These are phyloP conservation scores for Dasyprocta punctata DNA, from an alignment of 2,113 vertebrate genomes.

Conservation along the genomic window DNA sequence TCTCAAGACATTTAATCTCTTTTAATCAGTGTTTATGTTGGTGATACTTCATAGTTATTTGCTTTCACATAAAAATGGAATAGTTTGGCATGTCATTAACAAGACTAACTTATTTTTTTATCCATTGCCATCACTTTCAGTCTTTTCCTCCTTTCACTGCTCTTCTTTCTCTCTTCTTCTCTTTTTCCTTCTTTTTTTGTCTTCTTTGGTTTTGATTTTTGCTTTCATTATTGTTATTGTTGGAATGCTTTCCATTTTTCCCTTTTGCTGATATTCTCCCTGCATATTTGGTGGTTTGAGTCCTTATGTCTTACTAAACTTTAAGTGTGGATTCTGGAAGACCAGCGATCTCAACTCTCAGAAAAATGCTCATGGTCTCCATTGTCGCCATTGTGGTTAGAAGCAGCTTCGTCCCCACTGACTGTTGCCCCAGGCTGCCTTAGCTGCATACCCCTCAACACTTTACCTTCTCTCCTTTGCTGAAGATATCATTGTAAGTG, in stretches of 20 bases:
- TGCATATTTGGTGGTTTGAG: not conserved
- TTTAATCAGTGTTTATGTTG: constrained; percentile 80
- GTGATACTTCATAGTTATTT: constrained; percentile 67
- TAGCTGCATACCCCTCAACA: no score
- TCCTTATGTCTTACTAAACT: not conserved
- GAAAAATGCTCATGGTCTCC: not conserved
- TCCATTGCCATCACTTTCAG: not conserved
- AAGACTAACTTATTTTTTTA: constrained; percentile 51
- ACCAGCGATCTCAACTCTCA: not conserved
- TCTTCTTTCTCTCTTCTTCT: not conserved
- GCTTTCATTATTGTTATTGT: not conserved
- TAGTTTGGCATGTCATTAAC: constrained; percentile 45
- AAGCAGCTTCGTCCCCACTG: not conserved
- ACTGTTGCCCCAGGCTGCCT: not conserved
- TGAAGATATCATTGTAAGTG: not conserved
- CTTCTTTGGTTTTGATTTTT: not conserved
- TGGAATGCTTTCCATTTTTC: not conserved
- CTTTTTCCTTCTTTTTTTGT: not conserved
- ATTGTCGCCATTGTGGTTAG: not conserved
- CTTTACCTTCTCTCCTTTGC: not conserved
- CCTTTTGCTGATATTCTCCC: not conserved
- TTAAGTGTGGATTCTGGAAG: not conserved
- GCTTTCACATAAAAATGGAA: constrained; percentile 70
- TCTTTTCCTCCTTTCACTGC: not conserved
- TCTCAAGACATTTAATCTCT: constrained; percentile 74